Percentiles rank a stretch among this genome's conserved stretches.
phyloP scores from a whole-genome alignment of 2,797 vertebrate species.

The Fistularia tabacaria region DNA sequence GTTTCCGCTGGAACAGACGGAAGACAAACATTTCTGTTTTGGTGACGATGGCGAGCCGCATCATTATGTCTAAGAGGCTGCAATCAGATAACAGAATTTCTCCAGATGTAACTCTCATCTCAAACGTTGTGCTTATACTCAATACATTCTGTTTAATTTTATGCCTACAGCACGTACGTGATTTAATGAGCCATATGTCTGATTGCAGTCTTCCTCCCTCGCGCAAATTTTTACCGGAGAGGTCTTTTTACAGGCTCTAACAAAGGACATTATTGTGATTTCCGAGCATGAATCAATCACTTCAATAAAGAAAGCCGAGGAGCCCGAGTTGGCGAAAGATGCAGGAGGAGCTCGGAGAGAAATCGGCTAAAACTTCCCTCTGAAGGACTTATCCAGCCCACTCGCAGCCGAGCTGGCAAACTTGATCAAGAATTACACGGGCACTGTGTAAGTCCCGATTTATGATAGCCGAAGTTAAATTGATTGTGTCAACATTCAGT shows the following conservation, averaged over 20 bases:
- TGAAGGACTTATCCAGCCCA: too few relatives aligned
- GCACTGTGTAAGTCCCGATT: too few relatives aligned
- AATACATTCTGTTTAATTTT: constrained; percentile 41
- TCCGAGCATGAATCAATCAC: too few relatives aligned
- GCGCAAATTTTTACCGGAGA: too few relatives aligned
- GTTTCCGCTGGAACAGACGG: constrained; percentile 11
- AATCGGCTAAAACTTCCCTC: too few relatives aligned
- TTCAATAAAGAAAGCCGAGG: constrained; percentile 1
- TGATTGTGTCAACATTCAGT: too few relatives aligned
- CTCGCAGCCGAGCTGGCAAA: too few relatives aligned
- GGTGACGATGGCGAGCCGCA: constrained; percentile 15
- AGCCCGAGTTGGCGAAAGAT: background rate
- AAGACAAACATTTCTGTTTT: constrained; percentile 3
- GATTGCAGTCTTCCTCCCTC: constrained; percentile 19
- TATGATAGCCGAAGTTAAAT: too few relatives aligned
- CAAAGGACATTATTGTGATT: constrained; percentile 17
- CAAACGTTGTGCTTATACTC: constrained; percentile 30
- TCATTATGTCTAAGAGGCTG: constrained; percentile 34
- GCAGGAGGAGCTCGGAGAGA: too few relatives aligned
- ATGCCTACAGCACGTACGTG: constrained; percentile 34
- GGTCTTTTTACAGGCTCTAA: constrained; percentile 15
- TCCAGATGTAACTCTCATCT: constrained; percentile 39
- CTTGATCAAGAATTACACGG: too few relatives aligned
- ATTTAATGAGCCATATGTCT: constrained; percentile 48
- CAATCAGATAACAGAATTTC: constrained; percentile 28